Evolutionary conservation across 2,797 vertebrate genomes (phyloP).

Genomic region (Triplophysa bombifrons): DNA sequence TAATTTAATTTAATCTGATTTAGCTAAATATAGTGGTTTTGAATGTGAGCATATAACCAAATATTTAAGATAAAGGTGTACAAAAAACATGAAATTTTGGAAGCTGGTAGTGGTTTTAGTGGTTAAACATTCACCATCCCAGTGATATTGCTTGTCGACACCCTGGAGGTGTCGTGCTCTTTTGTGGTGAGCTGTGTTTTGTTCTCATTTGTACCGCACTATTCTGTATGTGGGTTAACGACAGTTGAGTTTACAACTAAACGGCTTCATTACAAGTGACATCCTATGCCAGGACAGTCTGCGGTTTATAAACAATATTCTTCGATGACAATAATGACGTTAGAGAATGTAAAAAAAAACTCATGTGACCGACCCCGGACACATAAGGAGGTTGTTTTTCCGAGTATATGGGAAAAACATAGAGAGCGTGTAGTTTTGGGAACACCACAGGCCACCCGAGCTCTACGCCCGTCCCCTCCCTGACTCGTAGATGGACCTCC

Average conservation of each 20-base stretch:
- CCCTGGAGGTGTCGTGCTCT: slow-evolving; percentile 33
- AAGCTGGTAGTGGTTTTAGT: background rate
- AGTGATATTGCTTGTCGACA: slow-evolving; percentile 22
- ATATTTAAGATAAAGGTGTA: background rate
- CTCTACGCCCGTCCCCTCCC: background rate
- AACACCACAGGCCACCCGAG: background rate
- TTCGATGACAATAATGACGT: slow-evolving; percentile 12
- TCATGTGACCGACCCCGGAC: slow-evolving; percentile 27
- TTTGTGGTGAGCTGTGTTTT: slow-evolving; percentile 20
- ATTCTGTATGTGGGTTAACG: slow-evolving; percentile 35
- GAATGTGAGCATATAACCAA: background rate
- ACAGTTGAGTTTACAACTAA: slow-evolving; percentile 17
- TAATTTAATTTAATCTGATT: too few relatives aligned
- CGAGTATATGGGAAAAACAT: background rate
- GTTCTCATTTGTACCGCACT: slow-evolving; percentile 1
- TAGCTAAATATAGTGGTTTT: too few relatives aligned
- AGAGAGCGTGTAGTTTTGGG: background rate
- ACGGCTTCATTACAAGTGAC: slow-evolving; percentile 27
- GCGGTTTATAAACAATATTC: slow-evolving; percentile 7
- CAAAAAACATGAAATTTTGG: too few relatives aligned
- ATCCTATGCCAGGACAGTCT: slow-evolving; percentile 21
- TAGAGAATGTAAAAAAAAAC: slow-evolving; percentile 16
- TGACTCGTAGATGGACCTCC: background rate
- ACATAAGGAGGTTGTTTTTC: slow-evolving; percentile 31
- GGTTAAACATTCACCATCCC: background rate